phyloP scores from a whole-genome alignment of 2,113 vertebrate genomes.

The Tautogolabrus adspersus region DNA sequence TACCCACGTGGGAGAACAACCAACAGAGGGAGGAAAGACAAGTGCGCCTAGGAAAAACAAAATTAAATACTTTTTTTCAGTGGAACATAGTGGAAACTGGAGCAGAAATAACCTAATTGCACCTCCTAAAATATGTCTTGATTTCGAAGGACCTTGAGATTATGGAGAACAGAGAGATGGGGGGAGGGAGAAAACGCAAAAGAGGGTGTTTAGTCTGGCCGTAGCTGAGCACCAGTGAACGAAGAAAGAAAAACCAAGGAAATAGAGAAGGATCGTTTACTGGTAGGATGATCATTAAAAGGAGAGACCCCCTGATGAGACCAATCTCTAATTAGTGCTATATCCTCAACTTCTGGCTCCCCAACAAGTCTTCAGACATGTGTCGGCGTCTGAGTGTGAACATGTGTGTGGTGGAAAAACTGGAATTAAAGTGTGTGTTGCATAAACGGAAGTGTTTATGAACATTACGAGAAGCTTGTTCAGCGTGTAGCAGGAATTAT shows the following conservation, averaged over 20 bases:
- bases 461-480: conserved; percentile 17
- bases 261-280: conserved; percentile 53
- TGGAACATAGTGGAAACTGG: conserved; percentile 51
- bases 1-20: conserved; percentile 44
- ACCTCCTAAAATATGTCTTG: conserved; percentile 57
- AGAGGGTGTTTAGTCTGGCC: conserved; percentile 30
- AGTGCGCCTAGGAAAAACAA: conserved; percentile 52
- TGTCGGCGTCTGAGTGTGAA: background rate
- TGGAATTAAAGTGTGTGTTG: conserved; percentile 35
- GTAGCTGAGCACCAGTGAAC: conserved; percentile 14
- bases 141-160: conserved; percentile 67
- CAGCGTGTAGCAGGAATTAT: background rate
- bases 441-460: conserved; percentile 40
- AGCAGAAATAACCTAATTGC: conserved; percentile 73
- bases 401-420: background rate
- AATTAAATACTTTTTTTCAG: conserved; percentile 55
- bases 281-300: conserved; percentile 68
- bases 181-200: background rate
- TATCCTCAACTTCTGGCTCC: conserved; percentile 65
- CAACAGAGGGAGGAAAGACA: conserved; percentile 32
- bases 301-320: conserved; percentile 61
- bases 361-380: conserved; percentile 51
- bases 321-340: conserved; percentile 71
- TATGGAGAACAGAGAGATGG: conserved; percentile 14
- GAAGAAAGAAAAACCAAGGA: conserved; percentile 9